Percentiles rank a stretch among this genome's conserved stretches.
phyloP scores from a whole-genome alignment of 2,113 vertebrate species.

The Anoura caudifer region DNA sequence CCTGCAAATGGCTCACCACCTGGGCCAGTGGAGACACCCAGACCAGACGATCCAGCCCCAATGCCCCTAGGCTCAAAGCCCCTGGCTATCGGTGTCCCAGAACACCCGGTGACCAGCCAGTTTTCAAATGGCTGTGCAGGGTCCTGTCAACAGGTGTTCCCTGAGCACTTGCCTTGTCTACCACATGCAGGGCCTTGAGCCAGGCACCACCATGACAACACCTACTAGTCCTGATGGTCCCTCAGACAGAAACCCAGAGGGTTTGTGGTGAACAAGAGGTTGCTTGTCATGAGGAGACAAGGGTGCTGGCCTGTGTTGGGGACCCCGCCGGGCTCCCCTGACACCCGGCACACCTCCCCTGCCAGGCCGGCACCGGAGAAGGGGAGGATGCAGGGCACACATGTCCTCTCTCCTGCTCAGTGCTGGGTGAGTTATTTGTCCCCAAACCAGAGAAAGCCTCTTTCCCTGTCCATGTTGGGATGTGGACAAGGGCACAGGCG shows the following conservation, averaged over 20 bases:
- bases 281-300: not conserved
- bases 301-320: fast-evolving
- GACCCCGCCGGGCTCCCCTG: not conserved
- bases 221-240: fast-evolving
- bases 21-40: not conserved
- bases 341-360: not conserved
- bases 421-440: not conserved
- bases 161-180: not conserved
- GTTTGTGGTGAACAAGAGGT: no score
- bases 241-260: not conserved
- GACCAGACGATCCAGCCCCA: fast-evolving
- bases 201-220: fast-evolving
- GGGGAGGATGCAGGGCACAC: not conserved
- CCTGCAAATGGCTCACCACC: fast-evolving
- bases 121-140: fast-evolving
- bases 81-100: not conserved
- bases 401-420: fast-evolving
- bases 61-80: no score
- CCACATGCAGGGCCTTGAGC: fast-evolving
- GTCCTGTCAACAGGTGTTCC: fast-evolving
- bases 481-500: fast-evolving
- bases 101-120: no score
- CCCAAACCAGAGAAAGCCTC: not conserved
- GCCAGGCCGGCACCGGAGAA: fast-evolving
- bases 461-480: fast-evolving